Conservation (phyloP, 1,140 invertebrate species). For the Trachymyrmex septentrionalis region DNA sequence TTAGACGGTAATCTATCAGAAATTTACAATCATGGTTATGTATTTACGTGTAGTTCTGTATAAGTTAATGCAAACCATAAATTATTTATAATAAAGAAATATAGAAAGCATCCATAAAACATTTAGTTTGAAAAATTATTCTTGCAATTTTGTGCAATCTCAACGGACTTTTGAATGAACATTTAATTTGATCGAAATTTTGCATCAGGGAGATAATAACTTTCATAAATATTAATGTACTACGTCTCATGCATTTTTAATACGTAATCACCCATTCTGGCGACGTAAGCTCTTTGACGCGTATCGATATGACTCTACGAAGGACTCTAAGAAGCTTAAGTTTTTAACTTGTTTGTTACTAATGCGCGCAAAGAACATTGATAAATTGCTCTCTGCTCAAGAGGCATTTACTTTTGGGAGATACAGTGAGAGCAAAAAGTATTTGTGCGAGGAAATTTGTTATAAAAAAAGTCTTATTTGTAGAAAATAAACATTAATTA, state of each 20-base stretch:
- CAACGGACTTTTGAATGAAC: neutral
- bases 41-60: neutral
- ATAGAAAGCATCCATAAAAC: neutral
- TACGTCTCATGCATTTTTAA: slow-evolving; percentile 32
- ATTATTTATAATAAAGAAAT: slow-evolving; percentile 13
- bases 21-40: neutral
- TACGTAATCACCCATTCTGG: neutral
- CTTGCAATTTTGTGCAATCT: slow-evolving; percentile 14
- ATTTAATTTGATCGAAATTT: slow-evolving; percentile 28
- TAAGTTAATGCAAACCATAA: neutral
- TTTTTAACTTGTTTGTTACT: neutral
- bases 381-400: neutral
- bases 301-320: neutral
- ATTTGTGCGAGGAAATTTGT: too few species aligned
- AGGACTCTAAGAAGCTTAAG: neutral
- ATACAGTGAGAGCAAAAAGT: neutral
- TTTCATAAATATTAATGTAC: slow-evolving; percentile 47
- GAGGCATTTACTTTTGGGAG: neutral
- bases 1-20: too few species aligned
- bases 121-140: slow-evolving; percentile 7
- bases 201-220: slow-evolving; percentile 1
- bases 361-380: neutral
- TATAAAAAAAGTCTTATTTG: too few species aligned
- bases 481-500: too few species aligned
- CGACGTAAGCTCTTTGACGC: slow-evolving; percentile 22